Evolutionary conservation across 2,888 invertebrate species (phyloP).

Genomic region (Oscheius sp.): DNA sequence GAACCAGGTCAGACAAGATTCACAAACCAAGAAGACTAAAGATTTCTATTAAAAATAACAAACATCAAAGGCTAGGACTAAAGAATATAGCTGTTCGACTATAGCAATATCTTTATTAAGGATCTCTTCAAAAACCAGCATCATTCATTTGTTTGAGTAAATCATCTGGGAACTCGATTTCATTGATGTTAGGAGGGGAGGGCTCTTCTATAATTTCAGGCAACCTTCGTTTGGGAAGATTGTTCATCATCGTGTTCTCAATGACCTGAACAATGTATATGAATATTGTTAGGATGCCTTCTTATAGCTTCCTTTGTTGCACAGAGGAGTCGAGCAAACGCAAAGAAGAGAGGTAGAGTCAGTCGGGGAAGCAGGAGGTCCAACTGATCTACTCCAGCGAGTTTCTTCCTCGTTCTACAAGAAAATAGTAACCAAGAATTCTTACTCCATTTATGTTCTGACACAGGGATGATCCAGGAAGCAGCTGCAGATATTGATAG

Average conservation of each 20-base stretch:
- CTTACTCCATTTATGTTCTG: slow-evolving; percentile 63
- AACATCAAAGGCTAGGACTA: no score
- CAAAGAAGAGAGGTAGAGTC: slow-evolving; percentile 49
- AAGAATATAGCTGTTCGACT: no score
- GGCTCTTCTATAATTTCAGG: not conserved
- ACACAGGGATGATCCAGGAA: slow-evolving; percentile 64
- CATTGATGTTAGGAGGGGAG: not conserved
- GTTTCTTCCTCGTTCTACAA: not conserved
- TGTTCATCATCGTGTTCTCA: slow-evolving; percentile 51
- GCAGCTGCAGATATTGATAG: slow-evolving; percentile 63
- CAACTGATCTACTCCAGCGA: slow-evolving; percentile 18
- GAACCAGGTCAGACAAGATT: no score
- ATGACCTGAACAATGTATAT: slow-evolving; percentile 32
- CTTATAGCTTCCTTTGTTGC: slow-evolving; percentile 54
- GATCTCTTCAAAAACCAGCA: slow-evolving; percentile 41
- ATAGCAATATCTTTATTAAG: not conserved
- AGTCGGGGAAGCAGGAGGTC: slow-evolving; percentile 38
- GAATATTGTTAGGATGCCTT: slow-evolving; percentile 32
- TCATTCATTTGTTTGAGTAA: slow-evolving; percentile 47
- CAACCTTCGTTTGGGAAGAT: slow-evolving; percentile 42
- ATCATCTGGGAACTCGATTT: slow-evolving; percentile 29
- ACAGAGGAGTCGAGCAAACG: slow-evolving; percentile 59
- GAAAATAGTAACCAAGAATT: not conserved
- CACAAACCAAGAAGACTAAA: no score
- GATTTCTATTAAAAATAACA: no score